Conservation (phyloP, 2,797 vertebrate species). For the Coregonus suidteri region DNA sequence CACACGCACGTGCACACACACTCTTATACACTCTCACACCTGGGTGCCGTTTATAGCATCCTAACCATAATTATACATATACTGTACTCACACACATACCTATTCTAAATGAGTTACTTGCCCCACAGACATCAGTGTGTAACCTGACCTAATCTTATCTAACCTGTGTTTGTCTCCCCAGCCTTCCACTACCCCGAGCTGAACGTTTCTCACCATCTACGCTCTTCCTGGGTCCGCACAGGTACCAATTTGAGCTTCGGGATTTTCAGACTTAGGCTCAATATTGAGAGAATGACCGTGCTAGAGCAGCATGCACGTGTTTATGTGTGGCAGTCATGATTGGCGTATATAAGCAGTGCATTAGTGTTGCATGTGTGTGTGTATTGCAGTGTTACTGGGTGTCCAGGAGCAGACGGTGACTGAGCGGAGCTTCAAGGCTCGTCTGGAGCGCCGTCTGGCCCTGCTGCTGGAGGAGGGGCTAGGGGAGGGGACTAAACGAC, state of each 20-base stretch:
- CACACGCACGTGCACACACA: not conserved
- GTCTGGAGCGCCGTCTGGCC: slow-evolving; percentile 90
- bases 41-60: no score
- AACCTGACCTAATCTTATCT: not conserved
- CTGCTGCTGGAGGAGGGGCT: slow-evolving; percentile 88
- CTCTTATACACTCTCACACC: no score
- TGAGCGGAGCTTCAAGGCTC: slow-evolving; percentile 88
- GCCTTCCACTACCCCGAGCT: slow-evolving; percentile 92
- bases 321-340: not conserved
- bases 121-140: not conserved
- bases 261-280: not conserved
- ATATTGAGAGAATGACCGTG: not conserved
- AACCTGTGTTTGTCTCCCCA: slow-evolving; percentile 34
- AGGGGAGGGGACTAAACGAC: slow-evolving; percentile 65
- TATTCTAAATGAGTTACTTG: not conserved
- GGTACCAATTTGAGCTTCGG: slow-evolving; percentile 68
- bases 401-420: slow-evolving; percentile 85
- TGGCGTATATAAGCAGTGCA: not conserved
- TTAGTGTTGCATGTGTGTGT: slow-evolving; percentile 23
- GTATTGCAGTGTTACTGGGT: slow-evolving; percentile 84
- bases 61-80: no score
- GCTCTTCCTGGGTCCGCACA: slow-evolving; percentile 94
- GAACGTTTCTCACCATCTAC: slow-evolving; percentile 87
- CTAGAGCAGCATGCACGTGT: not conserved
- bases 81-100: not conserved